Evolutionary conservation across 2,797 vertebrate species (phyloP), one percentile per base, ranked within the genome.

Genomic region (Pampus argenteus): DNA sequence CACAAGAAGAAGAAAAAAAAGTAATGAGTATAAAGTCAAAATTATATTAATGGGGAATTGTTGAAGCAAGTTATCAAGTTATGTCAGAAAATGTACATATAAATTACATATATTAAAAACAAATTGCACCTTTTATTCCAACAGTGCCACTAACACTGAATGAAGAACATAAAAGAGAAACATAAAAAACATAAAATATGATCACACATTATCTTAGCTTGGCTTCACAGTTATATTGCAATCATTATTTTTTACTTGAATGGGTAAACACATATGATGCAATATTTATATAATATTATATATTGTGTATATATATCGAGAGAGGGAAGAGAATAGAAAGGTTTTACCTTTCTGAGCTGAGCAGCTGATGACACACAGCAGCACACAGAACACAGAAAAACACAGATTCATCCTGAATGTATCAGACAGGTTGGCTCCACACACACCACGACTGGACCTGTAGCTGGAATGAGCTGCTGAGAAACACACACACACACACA

Each of bases 311-410:
- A 34, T 9, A 31, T 44, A 15, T 45, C 0, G 15, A 18, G 6
- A 52, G 15, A 55, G 18, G 3, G 2, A 28, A 52, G 1, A 54
- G 2, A 49, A 63, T 15, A 14, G 1, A 36, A 25, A 50, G 0
- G 9, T 10, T 44, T 79, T 88, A 91, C 87, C 83, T 60, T 67
- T 60, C 26, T 72, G 42, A 29, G 84, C 76, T 10, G 71, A 82
- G 76, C 85, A 85, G 68, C 72, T 44, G 60, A 48, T 47, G 42
- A 56, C 68, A 59, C 36, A 74, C 44, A 89, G 63, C 29, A 88
- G 74, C 42, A 73, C n/a, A 42, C 55, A 82, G 47, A 83, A 34
- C 22, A 66, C 29, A 9, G 84, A 34, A 25, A 62, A 40, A 26
- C 10, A 52, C 9, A 52, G 10, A 50, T 50, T 55, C 84, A 89